Evolutionary conservation across 2,797 vertebrate species (phyloP), one percentile per base, ranked within the genome.

Genomic region (Eidolon dupreanum): DNA sequence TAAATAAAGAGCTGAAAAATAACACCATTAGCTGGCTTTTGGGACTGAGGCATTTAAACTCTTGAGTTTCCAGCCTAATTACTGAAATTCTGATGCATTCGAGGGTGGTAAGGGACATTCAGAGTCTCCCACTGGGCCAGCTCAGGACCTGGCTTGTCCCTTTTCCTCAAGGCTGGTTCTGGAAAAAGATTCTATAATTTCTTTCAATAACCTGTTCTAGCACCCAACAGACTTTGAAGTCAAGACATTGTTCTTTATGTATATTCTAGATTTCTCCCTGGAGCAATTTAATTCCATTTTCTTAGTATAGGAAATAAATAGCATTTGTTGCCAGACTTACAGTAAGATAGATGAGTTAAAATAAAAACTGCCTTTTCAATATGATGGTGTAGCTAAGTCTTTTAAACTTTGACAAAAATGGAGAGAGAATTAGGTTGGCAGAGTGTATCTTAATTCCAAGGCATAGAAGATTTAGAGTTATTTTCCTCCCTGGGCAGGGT

Each of bases 201-300:
- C 31, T 91, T 43, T 79, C 75, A 61, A 38, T 66, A 75, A 73
- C 22, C 10, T 89, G 20, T 59, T 88, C 31, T 70, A 88, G 66
- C 46, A 79, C 66, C 28, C 59, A 93, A 73, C 36, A 88, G 82
- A 84, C 36, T 78, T 91, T 93, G 65, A 3, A 74, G 38, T 73
- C 55, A 55, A 33, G 41, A 63, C 36, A 70, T 82, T 89, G 41
- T 82, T 94, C 55, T 97, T 95, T 70, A 59, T 83, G 36, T 63
- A 78, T 83, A 61, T 51, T 93, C 31, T 57, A 93, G 85, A 90
- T 91, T 86, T 95, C 28, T 84, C 66, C 36, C 78, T n/a, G 12
- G 77, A 57, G 68, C 63, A 88, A 77, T 93, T 93, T 84, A 83
- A 94, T 92, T 93, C 57, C 77, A 92, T 88, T 95, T 96, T 57